Conservation (phyloP, 2,113 vertebrate species). For the Galemys pyrenaicus region DNA sequence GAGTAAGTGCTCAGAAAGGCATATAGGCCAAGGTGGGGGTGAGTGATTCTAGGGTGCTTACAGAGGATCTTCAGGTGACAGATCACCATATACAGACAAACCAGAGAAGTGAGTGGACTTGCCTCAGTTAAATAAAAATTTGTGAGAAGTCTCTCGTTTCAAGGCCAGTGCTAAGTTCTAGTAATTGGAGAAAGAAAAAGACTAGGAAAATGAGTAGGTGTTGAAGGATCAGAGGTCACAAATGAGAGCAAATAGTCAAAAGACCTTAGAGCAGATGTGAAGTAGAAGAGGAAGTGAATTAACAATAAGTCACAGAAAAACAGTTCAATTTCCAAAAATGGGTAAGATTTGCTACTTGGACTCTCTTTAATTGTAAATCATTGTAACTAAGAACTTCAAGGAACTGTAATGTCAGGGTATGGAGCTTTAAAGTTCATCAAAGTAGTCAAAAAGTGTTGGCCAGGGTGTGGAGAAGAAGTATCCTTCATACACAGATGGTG, state of each 20-base stretch:
- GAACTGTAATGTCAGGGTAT: not conserved
- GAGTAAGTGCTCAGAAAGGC: not conserved
- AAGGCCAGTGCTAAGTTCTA: not conserved
- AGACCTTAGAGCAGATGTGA: not conserved
- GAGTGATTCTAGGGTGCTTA: not conserved
- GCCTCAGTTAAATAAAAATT: not conserved
- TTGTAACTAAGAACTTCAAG: not conserved
- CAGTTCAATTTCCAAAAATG: not conserved
- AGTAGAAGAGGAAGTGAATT: not conserved
- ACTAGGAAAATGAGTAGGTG: slow-evolving; percentile 34
- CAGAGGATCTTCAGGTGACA: not conserved
- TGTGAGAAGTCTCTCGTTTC: slow-evolving; percentile 28
- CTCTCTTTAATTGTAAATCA: not conserved
- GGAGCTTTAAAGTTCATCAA: not conserved
- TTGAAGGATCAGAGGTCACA: slow-evolving; percentile 54
- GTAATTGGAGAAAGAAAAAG: slow-evolving; percentile 33
- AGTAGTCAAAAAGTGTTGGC: not conserved
- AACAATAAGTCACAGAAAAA: not conserved
- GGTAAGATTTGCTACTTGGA: not conserved
- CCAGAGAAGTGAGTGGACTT: not conserved
- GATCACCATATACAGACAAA: not conserved
- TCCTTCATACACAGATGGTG: too few species aligned
- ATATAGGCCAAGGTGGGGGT: not conserved
- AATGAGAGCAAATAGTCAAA: not conserved
- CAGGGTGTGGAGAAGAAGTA: too few species aligned